phyloP scores from a whole-genome alignment of 2,888 invertebrate genomes.

The Melanchra persicariae region DNA sequence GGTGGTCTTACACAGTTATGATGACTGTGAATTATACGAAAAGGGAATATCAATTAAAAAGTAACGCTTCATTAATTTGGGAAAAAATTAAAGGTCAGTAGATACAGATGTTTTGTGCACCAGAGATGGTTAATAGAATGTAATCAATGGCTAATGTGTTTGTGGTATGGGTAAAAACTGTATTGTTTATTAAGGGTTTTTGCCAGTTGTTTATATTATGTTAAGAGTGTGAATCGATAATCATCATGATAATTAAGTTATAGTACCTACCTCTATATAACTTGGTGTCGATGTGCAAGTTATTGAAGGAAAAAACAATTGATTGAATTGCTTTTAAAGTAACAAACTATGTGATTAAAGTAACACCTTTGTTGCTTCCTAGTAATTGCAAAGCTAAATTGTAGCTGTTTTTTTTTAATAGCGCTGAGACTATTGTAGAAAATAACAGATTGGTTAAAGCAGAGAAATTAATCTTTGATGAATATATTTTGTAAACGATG shows the following conservation, averaged over 20 bases:
- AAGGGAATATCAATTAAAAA: conserved; percentile 58
- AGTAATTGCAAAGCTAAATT: not conserved
- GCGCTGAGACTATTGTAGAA: too few relatives aligned
- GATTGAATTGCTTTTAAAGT: not conserved
- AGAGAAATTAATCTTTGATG: not conserved
- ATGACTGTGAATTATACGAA: conserved; percentile 37
- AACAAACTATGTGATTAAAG: not conserved
- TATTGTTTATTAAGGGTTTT: conserved; percentile 31
- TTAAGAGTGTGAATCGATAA: conserved; percentile 6
- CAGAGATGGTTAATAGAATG: conserved; percentile 38
- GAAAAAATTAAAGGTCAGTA: conserved; percentile 58
- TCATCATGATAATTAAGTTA: not conserved
- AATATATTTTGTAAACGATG: not conserved
- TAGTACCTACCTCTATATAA: not conserved
- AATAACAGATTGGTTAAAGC: not conserved
- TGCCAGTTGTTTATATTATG: conserved; percentile 1
- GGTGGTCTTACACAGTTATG: conserved; percentile 48
- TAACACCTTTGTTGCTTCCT: not conserved
- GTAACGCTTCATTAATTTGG: conserved; percentile 58
- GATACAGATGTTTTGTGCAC: conserved; percentile 47
- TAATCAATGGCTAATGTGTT: conserved; percentile 45
- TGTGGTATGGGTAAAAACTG: conserved; percentile 31
- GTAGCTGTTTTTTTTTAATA: not conserved
- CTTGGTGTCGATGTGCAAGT: too few relatives aligned
- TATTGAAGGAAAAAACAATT: not conserved